Percentiles rank a stretch among this genome's conserved stretches.
Evolutionary conservation across 2,888 invertebrate species (phyloP).

Genomic region (Spilarctia lutea): DNA sequence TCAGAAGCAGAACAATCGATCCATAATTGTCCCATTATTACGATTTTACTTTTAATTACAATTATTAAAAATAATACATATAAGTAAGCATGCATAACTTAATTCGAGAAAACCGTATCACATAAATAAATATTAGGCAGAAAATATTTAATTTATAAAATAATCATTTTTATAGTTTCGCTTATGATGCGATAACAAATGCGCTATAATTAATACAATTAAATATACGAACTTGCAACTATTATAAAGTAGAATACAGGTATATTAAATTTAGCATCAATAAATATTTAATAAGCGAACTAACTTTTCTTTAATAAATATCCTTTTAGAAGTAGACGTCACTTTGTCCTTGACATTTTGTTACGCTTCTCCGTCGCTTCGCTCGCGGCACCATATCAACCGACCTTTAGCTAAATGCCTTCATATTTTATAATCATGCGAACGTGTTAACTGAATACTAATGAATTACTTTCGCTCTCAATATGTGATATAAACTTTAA

Average conservation of each 20-base stretch:
- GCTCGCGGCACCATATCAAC: conserved; percentile 57
- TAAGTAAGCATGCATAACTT: neutral
- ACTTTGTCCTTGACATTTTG: conserved; percentile 76
- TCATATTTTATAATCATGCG: conserved; percentile 52
- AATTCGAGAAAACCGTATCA: neutral
- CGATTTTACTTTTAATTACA: neutral
- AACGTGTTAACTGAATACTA: conserved; percentile 36
- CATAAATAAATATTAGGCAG: neutral
- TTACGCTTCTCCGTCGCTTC: conserved; percentile 64
- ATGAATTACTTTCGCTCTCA: conserved; percentile 37
- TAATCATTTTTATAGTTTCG: neutral
- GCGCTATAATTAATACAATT: neutral
- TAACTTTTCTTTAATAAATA: conserved; percentile 44
- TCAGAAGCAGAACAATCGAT: neutral
- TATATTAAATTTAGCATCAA: conserved; percentile 19
- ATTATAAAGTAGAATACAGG: conserved; percentile 8
- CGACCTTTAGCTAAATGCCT: conserved; percentile 63
- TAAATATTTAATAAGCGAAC: conserved; percentile 31
- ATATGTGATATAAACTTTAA: neutral
- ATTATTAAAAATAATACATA: neutral
- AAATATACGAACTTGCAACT: conserved; percentile 1
- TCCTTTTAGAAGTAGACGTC: conserved; percentile 34
- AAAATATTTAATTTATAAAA: neutral
- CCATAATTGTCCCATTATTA: neutral
- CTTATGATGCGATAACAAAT: neutral